A percentile compares a stretch with the other conserved stretches of the same genome.
Evolutionary conservation across 1,140 invertebrate species (phyloP).

Genomic region (Mercenaria mercenaria): DNA sequence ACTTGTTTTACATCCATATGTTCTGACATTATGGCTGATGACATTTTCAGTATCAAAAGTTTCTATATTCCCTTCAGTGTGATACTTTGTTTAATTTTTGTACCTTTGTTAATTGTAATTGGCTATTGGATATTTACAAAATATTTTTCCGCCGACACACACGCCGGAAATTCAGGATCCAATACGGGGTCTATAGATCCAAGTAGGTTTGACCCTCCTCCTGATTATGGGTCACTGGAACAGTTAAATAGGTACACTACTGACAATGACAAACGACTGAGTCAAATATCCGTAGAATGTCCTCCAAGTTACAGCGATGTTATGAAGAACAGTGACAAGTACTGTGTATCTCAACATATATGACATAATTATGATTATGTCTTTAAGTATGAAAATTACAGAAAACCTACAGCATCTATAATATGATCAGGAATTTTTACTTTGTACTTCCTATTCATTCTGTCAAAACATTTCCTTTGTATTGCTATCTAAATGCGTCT

Average conservation of each 20-base stretch:
- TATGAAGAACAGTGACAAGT: background rate
- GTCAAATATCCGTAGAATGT: background rate
- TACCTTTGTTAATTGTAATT: background rate
- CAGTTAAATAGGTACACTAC: background rate
- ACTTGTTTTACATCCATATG: background rate
- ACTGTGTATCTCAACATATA: background rate
- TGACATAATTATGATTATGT: too few relatives aligned
- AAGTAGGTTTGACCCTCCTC: constrained; percentile 13
- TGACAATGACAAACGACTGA: background rate
- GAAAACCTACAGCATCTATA: too few relatives aligned
- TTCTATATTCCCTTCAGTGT: background rate
- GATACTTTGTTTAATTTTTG: background rate
- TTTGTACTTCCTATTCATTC: too few relatives aligned
- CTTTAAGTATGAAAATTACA: too few relatives aligned
- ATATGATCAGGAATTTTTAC: too few relatives aligned
- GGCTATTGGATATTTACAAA: background rate
- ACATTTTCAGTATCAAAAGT: background rate
- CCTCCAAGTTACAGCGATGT: background rate
- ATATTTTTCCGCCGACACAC: background rate
- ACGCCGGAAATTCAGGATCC: background rate
- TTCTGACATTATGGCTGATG: background rate
- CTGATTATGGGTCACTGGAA: background rate
- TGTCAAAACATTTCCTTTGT: too few relatives aligned
- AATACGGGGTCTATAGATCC: background rate
- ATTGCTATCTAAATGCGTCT: too few relatives aligned